phyloP scores from a whole-genome alignment of 2,113 vertebrate species.

The Hippocampus barbouri region DNA sequence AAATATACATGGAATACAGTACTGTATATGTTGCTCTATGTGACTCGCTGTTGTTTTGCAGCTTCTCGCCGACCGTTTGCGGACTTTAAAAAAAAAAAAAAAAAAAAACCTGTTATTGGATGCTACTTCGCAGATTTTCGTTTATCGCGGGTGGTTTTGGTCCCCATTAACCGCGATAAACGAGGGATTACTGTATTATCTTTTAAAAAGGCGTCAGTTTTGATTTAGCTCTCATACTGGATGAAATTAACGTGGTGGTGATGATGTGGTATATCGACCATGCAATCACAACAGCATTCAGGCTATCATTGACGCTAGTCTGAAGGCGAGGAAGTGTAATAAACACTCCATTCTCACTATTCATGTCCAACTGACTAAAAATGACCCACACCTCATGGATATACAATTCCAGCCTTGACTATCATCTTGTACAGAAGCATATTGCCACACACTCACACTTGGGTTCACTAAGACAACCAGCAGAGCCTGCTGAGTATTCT shows the following conservation, averaged over 20 bases:
- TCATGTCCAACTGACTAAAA: slow-evolving; percentile 40
- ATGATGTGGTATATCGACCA: slow-evolving; percentile 11
- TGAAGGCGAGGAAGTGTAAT: background rate
- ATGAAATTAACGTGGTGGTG: background rate
- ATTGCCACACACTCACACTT: slow-evolving; percentile 56
- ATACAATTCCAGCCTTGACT: slow-evolving; percentile 34
- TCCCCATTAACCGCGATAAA: too few species aligned
- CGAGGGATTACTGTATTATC: too few species aligned
- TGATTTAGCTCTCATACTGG: background rate
- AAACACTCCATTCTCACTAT: slow-evolving; percentile 4
- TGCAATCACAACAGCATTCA: background rate
- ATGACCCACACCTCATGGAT: slow-evolving; percentile 29
- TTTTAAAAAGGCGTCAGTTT: background rate
- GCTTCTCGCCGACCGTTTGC: too few species aligned
- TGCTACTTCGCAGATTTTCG: too few species aligned
- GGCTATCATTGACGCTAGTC: background rate
- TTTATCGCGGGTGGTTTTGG: too few species aligned
- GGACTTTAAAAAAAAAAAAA: too few species aligned
- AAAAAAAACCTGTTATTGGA: too few species aligned
- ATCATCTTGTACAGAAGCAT: slow-evolving; percentile 42
- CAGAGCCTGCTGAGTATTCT: slow-evolving; percentile 67
- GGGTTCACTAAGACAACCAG: slow-evolving; percentile 72
- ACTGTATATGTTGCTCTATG: too few species aligned
- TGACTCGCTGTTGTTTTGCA: too few species aligned
- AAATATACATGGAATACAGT: too few species aligned